A percentile compares a stretch with the other conserved stretches of the same genome.
phyloP scores from a whole-genome alignment of 1,140 invertebrate genomes.

The Ceratina japonica region DNA sequence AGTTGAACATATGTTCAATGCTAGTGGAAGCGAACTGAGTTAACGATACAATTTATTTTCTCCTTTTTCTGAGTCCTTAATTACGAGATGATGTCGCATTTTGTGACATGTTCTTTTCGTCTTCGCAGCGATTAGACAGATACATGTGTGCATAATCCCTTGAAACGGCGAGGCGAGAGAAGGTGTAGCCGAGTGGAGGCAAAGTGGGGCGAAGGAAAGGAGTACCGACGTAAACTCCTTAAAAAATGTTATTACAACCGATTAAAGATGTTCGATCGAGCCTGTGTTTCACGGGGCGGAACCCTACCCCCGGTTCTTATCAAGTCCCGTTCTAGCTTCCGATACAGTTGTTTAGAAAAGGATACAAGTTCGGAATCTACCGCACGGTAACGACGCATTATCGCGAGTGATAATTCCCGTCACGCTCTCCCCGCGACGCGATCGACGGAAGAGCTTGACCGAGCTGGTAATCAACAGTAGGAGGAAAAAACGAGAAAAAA shows the following conservation, averaged over 20 bases:
- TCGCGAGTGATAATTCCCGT: constrained; percentile 19
- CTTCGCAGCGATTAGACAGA: not conserved
- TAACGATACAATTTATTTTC: constrained; percentile 13
- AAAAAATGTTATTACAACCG: not conserved
- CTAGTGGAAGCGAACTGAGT: not conserved
- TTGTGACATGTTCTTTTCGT: not conserved
- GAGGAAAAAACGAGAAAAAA: constrained; percentile 13
- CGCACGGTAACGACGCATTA: constrained; percentile 28
- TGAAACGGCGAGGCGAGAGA: not conserved
- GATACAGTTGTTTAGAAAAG: constrained; percentile 21
- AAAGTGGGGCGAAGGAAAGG: not conserved
- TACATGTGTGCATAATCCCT: not conserved
- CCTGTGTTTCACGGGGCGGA: constrained; percentile 24
- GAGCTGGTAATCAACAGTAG: not conserved
- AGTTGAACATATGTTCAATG: constrained; percentile 32
- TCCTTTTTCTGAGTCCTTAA: not conserved
- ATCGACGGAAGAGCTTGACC: constrained; percentile 1
- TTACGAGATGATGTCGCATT: no score
- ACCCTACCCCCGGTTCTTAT: not conserved
- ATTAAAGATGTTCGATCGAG: constrained; percentile 45
- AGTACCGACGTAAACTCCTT: not conserved
- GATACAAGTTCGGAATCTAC: not conserved
- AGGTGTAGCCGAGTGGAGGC: not conserved
- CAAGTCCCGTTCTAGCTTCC: constrained; percentile 23
- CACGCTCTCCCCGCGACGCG: not conserved